Percentiles rank a stretch among this genome's conserved stretches.
Evolutionary conservation across 2,113 vertebrate species (phyloP).

Genomic region (Hippolais icterina): DNA sequence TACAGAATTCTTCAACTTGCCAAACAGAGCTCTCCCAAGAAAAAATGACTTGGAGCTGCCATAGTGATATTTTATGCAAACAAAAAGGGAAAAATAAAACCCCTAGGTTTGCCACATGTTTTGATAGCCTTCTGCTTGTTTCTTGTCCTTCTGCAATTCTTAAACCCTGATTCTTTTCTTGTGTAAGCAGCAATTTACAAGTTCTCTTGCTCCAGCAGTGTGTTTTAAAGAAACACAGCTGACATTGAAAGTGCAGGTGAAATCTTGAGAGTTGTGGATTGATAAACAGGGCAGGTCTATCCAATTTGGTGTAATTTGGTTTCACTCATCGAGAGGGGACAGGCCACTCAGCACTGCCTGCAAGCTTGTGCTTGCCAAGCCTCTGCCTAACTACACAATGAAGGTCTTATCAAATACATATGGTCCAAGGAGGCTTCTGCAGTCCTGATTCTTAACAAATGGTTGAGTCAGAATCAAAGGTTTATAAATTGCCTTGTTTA

Average conservation of each 20-base stretch:
- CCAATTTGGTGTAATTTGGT: background rate
- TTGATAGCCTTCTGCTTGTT: background rate
- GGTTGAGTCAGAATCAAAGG: background rate
- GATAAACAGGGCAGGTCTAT: background rate
- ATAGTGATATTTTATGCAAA: background rate
- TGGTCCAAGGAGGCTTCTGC: background rate
- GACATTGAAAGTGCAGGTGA: background rate
- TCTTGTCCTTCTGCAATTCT: background rate
- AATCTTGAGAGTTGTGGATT: background rate
- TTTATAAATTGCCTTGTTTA: background rate
- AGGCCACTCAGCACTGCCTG: background rate
- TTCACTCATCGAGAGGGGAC: background rate
- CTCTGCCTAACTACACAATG: background rate
- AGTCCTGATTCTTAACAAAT: background rate
- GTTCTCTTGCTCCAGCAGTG: background rate
- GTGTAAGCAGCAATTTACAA: background rate
- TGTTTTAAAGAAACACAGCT: background rate
- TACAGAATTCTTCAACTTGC: background rate
- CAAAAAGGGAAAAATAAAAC: accelerated
- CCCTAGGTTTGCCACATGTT: background rate
- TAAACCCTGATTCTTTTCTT: background rate
- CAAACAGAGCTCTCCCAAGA: background rate
- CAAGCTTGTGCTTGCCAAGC: background rate
- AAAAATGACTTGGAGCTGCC: background rate
- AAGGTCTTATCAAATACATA: background rate